A percentile compares a stretch with the other conserved stretches of the same genome.
Conservation (phyloP, 2,113 vertebrate species). For the Turnix velox region DNA sequence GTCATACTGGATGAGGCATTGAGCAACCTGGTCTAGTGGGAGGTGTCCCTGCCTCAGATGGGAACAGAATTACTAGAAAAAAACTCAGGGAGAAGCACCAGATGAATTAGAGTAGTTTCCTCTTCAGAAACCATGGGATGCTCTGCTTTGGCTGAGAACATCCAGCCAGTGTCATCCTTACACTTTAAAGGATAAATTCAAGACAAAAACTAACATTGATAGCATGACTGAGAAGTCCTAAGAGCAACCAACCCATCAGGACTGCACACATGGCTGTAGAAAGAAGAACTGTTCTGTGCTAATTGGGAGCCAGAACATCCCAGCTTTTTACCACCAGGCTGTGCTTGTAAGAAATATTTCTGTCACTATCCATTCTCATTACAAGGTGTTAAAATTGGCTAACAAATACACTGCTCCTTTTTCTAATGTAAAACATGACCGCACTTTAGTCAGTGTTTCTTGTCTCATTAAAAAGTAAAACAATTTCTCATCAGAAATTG, state of each 20-base stretch:
- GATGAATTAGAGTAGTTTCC: background rate
- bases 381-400: conserved; percentile 21
- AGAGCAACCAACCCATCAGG: background rate
- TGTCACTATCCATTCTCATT: background rate
- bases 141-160: background rate
- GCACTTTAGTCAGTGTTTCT: background rate
- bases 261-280: background rate
- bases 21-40: too few relatives aligned
- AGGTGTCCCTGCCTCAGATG: too few relatives aligned
- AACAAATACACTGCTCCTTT: background rate
- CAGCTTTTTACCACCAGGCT: background rate
- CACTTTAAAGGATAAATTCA: background rate
- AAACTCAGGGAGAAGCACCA: background rate
- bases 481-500: background rate
- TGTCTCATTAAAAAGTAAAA: background rate
- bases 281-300: background rate
- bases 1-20: too few relatives aligned
- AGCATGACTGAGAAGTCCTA: background rate
- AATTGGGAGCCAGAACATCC: background rate
- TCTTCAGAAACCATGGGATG: background rate
- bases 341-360: background rate
- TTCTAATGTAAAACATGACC: background rate
- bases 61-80: background rate
- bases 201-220: background rate
- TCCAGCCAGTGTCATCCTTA: background rate